Base-by-base conservation (phyloP, 2,113 vertebrate genomes). In the Chlorocebus sabaeus region DNA sequence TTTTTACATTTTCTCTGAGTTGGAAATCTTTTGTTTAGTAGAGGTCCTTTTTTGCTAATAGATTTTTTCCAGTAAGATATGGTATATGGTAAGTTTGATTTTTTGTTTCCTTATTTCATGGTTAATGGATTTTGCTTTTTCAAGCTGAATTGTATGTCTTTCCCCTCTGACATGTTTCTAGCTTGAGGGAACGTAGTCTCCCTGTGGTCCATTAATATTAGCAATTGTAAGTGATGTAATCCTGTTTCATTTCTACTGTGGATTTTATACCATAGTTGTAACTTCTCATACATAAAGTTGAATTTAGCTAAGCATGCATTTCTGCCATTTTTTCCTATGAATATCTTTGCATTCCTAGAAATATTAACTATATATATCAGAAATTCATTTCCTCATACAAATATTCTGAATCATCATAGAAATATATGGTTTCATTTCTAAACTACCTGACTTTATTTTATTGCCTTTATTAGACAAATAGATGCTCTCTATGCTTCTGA, bases 51-150 rank as follows among this genome's bases (percentile, higher is more conserved):
- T 93, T 91, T 27, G 25, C 80, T 90, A 92, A 96, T 98, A 94
- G 61, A 96, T 96, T 97, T 97, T 98, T 96, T 96, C 95, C 81
- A 92, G 95, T 82, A 88, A 80, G 93, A 85, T 84, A 35, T 96
- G 78, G 88, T 85, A 38, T 97, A 95, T n/a, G 64, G 96, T 97
- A 98, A 97, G 82, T 89, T 97, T 98, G 92, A 97, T 98, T 98
- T 98, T 93, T 98, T 98, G 68, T 98, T 98, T 97, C 57, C 43
- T 52, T 98, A 68, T 98, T 99, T 98, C 96, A 95, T 98, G 96
- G 98, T 98, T 98, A 98, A 97, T 98, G 90, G 96, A 98, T 98
- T 99, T 98, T 98, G 57, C 97, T 98, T 98, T 98, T 97, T 95
- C n/a, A 97, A 95, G n/a, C 90, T 95, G 97, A 98, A 98, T 97